phyloP scores from a whole-genome alignment of 2,888 invertebrate genomes.

The Rugalucina vietnamica region DNA sequence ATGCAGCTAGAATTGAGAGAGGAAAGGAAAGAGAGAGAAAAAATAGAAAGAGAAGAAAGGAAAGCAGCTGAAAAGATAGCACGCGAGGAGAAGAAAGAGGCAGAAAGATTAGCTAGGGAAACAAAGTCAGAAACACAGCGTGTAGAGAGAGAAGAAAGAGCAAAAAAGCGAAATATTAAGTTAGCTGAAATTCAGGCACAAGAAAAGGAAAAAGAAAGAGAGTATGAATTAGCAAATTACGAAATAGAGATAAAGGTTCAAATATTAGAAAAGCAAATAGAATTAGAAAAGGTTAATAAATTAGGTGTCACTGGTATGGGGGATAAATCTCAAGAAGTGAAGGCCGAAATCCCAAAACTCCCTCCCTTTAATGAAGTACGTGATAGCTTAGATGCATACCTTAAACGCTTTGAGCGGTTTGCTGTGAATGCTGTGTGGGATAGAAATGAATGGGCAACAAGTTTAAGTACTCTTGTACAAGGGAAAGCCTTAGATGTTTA shows the following conservation, averaged over 20 bases:
- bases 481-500: slow-evolving; percentile 38
- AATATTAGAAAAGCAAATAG: background rate
- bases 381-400: slow-evolving; percentile 21
- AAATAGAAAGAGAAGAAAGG: background rate
- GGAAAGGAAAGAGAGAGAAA: background rate
- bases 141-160: background rate
- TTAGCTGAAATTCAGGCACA: background rate
- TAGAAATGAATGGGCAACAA: background rate
- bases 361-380: slow-evolving; percentile 15
- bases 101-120: background rate
- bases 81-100: background rate
- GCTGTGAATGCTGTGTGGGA: slow-evolving; percentile 15
- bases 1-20: background rate
- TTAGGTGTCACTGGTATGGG: too few relatives aligned
- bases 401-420: slow-evolving; percentile 25
- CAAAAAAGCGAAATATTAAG: background rate
- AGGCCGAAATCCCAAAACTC: slow-evolving; percentile 9
- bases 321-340: background rate
- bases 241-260: background rate
- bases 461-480: slow-evolving; percentile 23
- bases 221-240: background rate
- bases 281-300: background rate
- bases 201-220: background rate
- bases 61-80: too few relatives aligned
- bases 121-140: background rate